Evolutionary conservation across 2,797 vertebrate species (phyloP).

Genomic region (Dallia pectoralis): DNA sequence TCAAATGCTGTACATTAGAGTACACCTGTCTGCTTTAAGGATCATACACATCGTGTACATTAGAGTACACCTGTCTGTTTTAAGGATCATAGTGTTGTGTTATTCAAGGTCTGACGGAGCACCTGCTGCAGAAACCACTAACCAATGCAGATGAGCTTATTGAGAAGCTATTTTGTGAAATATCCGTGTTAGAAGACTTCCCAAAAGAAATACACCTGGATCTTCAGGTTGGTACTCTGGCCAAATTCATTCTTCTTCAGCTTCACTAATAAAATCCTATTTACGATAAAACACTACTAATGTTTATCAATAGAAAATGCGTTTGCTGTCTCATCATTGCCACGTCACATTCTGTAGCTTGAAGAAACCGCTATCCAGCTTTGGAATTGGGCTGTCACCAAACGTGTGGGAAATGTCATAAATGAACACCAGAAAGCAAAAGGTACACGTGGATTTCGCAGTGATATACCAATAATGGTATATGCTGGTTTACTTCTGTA

Average conservation of each 20-base stretch:
- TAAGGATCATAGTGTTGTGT: background rate
- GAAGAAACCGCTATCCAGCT: conserved; percentile 84
- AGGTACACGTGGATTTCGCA: conserved; percentile 62
- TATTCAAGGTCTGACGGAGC: conserved; percentile 63
- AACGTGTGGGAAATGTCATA: conserved; percentile 65
- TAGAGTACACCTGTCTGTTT: background rate
- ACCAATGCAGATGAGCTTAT: conserved; percentile 63
- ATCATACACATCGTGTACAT: background rate
- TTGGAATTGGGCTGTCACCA: conserved; percentile 92
- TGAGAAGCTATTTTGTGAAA: conserved; percentile 76
- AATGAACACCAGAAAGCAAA: conserved; percentile 80
- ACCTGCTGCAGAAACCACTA: conserved; percentile 65
- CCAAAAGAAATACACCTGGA: conserved; percentile 51
- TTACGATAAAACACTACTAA: background rate
- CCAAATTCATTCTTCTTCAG: conserved; percentile 17
- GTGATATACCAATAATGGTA: background rate
- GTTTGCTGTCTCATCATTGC: background rate
- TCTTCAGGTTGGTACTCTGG: conserved; percentile 63
- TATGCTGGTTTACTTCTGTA: background rate
- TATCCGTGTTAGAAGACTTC: conserved; percentile 55
- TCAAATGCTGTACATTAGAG: background rate
- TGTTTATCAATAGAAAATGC: too few relatives aligned
- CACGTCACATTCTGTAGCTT: conserved; percentile 64
- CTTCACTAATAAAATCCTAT: background rate
- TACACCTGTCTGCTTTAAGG: background rate